A percentile compares a stretch with the other conserved stretches of the same genome.
phyloP scores from a whole-genome alignment of 2,888 invertebrate genomes.

The Pemphredon lugubris region DNA sequence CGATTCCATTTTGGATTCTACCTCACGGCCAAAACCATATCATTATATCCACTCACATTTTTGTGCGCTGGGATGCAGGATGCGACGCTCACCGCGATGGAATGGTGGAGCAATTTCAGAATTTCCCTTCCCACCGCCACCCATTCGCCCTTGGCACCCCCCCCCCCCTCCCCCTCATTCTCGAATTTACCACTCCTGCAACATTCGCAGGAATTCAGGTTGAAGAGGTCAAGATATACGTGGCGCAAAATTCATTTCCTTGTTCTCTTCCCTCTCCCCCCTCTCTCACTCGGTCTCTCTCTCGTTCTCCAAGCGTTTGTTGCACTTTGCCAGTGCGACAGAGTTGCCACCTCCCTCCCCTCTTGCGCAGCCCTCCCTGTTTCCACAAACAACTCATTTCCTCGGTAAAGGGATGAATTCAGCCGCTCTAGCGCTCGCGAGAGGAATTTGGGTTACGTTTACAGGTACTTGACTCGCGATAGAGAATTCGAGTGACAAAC shows the following conservation, averaged over 20 bases:
- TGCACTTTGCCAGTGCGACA: slow-evolving; percentile 4
- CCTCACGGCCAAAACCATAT: not conserved
- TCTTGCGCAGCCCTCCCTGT: too few relatives aligned
- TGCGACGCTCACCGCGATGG: not conserved
- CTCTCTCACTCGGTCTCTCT: not conserved
- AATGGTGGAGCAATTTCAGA: not conserved
- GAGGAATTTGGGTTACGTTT: too few relatives aligned
- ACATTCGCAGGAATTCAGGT: not conserved
- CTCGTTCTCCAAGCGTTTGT: too few relatives aligned
- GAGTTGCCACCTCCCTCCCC: not conserved
- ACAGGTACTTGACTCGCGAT: too few relatives aligned
- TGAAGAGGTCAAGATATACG: slow-evolving; percentile 20
- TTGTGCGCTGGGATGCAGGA: not conserved
- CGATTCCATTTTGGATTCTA: slow-evolving; percentile 13
- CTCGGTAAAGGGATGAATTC: too few relatives aligned
- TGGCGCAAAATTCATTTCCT: slow-evolving; percentile 26
- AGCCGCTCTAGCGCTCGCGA: too few relatives aligned
- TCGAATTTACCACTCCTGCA: not conserved
- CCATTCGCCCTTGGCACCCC: too few relatives aligned
- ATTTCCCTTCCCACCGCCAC: too few relatives aligned
- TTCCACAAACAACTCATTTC: too few relatives aligned
- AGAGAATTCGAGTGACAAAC: too few relatives aligned
- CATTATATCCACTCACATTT: not conserved
- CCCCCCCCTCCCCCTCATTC: not conserved
- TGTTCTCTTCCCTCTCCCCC: too few relatives aligned